Percentiles rank a stretch among this genome's conserved stretches.
These are phyloP conservation scores for Hyles lineata DNA, from an alignment of 2,888 invertebrate species.

Conservation along the genomic window DNA sequence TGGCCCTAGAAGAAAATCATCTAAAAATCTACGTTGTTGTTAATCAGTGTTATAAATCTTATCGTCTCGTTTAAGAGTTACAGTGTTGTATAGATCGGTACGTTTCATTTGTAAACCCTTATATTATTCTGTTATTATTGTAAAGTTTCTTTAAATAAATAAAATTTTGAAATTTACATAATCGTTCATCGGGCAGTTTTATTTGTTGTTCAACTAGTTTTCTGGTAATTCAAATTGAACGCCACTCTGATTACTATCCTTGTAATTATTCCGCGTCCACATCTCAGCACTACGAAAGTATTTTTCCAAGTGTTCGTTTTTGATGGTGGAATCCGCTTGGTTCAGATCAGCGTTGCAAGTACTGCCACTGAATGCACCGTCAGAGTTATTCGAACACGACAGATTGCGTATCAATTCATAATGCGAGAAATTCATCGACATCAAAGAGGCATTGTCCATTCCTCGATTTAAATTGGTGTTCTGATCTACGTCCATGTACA, in stretches of 20 bases:
- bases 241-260: constrained; percentile 46
- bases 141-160: constrained; percentile 83
- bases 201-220: constrained; percentile 53
- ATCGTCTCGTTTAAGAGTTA: constrained; percentile 83
- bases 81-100: constrained; percentile 84
- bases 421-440: constrained; percentile 78
- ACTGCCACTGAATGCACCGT: constrained; percentile 66
- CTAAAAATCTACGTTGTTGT: constrained; percentile 79
- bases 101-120: constrained; percentile 81
- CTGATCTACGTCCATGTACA: constrained; percentile 59
- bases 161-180: constrained; percentile 83
- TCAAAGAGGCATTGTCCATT: constrained; percentile 62
- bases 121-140: constrained; percentile 82
- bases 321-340: constrained; percentile 56
- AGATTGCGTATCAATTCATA: constrained; percentile 75
- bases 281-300: constrained; percentile 75
- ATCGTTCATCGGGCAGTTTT: constrained; percentile 79
- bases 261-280: constrained; percentile 59
- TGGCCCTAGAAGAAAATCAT: constrained; percentile 76
- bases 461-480: constrained; percentile 47
- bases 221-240: constrained; percentile 52
- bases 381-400: constrained; percentile 69
- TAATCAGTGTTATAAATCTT: constrained; percentile 84
- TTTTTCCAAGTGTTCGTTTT: constrained; percentile 71
- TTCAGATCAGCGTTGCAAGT: constrained; percentile 56